A percentile compares a stretch with the other conserved stretches of the same genome.
These are phyloP conservation scores for Elephantulus edwardii DNA, from an alignment of 2,113 vertebrate species.

Conservation along the genomic window DNA sequence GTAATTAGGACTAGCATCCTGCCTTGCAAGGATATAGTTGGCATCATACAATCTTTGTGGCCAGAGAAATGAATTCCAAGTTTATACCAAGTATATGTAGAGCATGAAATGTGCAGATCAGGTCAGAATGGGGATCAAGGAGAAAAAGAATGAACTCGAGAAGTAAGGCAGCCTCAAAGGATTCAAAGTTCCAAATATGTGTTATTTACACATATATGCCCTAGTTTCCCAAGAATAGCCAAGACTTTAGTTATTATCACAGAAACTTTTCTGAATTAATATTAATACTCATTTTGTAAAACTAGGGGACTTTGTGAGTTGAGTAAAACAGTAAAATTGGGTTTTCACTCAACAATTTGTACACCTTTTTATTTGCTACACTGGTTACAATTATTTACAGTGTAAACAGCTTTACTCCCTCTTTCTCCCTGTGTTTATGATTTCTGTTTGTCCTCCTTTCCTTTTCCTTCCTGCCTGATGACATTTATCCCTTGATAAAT, in stretches of 20 bases:
- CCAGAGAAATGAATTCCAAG: slow-evolving; percentile 21
- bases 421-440: too few relatives aligned
- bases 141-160: neutral
- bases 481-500: too few relatives aligned
- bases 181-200: neutral
- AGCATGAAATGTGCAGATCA: neutral
- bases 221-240: neutral
- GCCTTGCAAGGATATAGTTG: neutral
- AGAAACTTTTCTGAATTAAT: neutral
- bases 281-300: neutral
- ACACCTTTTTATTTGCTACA: too few relatives aligned
- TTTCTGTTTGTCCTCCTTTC: too few relatives aligned
- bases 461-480: too few relatives aligned
- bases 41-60: neutral
- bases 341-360: too few relatives aligned
- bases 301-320: too few relatives aligned
- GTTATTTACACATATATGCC: neutral
- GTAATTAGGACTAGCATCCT: neutral
- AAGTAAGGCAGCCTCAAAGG: neutral
- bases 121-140: neutral
- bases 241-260: neutral
- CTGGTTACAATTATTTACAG: too few relatives aligned
- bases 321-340: too few relatives aligned
- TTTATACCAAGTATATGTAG: neutral
- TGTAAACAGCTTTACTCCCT: too few relatives aligned